Evolutionary conservation across 2,113 vertebrate genomes (phyloP), one percentile per base, ranked within the genome.

Genomic region (Morphnarchus princeps): DNA sequence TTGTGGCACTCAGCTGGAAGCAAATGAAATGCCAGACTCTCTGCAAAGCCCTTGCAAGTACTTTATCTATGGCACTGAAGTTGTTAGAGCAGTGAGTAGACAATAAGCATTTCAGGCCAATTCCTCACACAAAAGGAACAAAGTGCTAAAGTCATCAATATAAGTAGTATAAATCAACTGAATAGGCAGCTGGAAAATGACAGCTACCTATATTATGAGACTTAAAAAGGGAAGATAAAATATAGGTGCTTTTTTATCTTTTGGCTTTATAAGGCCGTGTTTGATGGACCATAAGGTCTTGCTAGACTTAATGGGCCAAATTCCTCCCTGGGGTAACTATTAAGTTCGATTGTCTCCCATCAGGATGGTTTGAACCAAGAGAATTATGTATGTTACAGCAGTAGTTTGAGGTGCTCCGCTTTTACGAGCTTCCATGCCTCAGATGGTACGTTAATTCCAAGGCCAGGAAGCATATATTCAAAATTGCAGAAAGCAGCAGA

Each of bases 241-340:
- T 76, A 72, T 20, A 84, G 78, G 62, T 54, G 40, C 38, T 82
- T 91, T 94, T 97, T 96, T 95, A 92, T 86, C 49, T 92, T 93
- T 95, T 77, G 43, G 34, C 52, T 93, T 95, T 95, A 93, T 76
- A 90, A 79, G 52, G 14, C 65, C 5, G 1, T 82, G 57, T 91
- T 83, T 93, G 76, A 95, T 92, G 69, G 31, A 87, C 71, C 62
- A 67, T 80, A 90, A 80, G 45, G 43, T 77, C 81, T 86, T 85
- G 16, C 69, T 79, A 84, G 43, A 78, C 85, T 89, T 92, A 84
- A 93, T 82, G 82, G 43, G 58, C 47, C 57, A 93, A 77, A 90
- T 86, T 96, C 42, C 70, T 95, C 61, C 54, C 57, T 80, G 32
- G 24, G 26, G 65, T 70, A 94, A 62, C 24, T 22, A 10, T 66